A percentile compares a stretch with the other conserved stretches of the same genome.
Conservation (phyloP, 2,113 vertebrate genomes). For the Saccopteryx bilineata region DNA sequence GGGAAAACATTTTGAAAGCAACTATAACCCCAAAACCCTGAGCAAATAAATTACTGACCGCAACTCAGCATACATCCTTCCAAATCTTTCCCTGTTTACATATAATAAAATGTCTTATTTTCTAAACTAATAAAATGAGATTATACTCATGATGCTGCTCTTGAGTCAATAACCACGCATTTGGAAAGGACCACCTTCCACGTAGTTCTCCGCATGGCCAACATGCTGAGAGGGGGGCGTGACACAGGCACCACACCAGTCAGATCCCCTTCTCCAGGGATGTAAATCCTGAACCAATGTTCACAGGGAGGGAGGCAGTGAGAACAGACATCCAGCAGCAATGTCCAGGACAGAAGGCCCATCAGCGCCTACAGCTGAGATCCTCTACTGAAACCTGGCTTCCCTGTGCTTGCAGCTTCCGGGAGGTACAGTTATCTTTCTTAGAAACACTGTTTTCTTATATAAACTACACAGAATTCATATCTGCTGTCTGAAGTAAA, state of each 20-base stretch:
- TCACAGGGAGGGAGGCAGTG: neutral
- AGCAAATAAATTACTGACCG: neutral
- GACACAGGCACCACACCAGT: neutral
- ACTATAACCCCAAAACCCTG: neutral
- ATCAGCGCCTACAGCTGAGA: neutral
- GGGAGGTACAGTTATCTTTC: neutral
- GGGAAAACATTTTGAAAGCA: neutral
- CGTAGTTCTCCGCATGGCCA: neutral
- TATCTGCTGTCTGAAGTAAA: neutral
- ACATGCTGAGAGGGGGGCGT: no score
- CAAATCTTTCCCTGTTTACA: neutral
- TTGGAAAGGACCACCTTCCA: neutral
- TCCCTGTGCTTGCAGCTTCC: neutral
- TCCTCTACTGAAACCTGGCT: neutral
- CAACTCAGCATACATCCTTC: neutral
- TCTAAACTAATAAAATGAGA: neutral
- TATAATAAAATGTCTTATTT: neutral
- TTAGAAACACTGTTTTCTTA: constrained; percentile 17
- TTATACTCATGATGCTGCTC: neutral
- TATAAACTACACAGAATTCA: neutral
- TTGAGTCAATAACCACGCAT: neutral
- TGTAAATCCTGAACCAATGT: neutral
- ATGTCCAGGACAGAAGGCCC: neutral
- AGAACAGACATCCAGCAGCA: neutral
- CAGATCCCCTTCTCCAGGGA: neutral